Evolutionary conservation across 1,140 invertebrate genomes (phyloP).

Genomic region (Helicoverpa armigera): DNA sequence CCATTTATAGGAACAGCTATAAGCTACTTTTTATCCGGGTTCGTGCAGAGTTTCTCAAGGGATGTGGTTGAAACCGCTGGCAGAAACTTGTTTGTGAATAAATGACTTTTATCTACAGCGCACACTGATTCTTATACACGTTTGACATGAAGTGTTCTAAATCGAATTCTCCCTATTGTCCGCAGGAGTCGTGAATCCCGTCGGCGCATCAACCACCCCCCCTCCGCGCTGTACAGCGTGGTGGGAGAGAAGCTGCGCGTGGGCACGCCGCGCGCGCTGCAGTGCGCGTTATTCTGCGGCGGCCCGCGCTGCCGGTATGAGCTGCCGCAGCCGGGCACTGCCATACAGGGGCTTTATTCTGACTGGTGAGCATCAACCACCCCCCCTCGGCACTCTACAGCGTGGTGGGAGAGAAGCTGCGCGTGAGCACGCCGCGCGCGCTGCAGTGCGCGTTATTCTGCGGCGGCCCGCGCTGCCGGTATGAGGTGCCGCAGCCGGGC

Average conservation of each 20-base stretch:
- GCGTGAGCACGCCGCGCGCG: conserved; percentile 87
- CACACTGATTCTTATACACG: too few relatives aligned
- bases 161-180: not conserved
- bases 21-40: too few relatives aligned
- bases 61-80: too few relatives aligned
- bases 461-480: conserved; percentile 93
- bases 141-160: too few relatives aligned
- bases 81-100: too few relatives aligned
- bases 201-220: conserved; percentile 73
- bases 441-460: conserved; percentile 94
- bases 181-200: conserved; percentile 71
- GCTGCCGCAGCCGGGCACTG: conserved; percentile 89
- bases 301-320: conserved; percentile 94
- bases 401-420: conserved; percentile 70
- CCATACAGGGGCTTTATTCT: conserved; percentile 93
- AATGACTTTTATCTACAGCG: too few relatives aligned
- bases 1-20: too few relatives aligned
- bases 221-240: conserved; percentile 75
- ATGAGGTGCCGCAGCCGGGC: conserved; percentile 91
- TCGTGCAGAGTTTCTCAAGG: too few relatives aligned
- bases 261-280: conserved; percentile 88
- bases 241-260: conserved; percentile 77
- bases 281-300: conserved; percentile 94
- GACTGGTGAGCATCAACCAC: conserved; percentile 90
- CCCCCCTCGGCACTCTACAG: conserved; percentile 78